Conservation (phyloP, 2,797 vertebrate species). For the Dallia pectoralis region DNA sequence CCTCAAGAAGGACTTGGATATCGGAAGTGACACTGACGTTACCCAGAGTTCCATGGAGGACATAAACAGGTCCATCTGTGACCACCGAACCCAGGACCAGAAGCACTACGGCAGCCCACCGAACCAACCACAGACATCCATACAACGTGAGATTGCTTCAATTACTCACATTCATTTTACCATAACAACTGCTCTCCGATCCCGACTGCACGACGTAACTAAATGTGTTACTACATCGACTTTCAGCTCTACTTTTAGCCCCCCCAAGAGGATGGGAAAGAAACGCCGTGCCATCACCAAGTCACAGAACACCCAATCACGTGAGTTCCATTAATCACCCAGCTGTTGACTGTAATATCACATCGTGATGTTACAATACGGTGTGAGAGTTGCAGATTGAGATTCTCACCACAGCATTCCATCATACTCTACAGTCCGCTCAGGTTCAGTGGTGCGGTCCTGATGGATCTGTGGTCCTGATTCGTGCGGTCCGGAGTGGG, state of each 20-base stretch:
- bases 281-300: conserved; percentile 60
- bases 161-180: background rate
- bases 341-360: too few relatives aligned
- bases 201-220: background rate
- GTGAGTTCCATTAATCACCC: conserved; percentile 44
- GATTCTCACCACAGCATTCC: background rate
- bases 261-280: conserved; percentile 78
- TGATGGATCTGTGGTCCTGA: conserved; percentile 86
- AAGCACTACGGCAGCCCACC: conserved; percentile 63
- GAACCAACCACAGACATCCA: conserved; percentile 53
- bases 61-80: conserved; percentile 69
- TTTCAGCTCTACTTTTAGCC: conserved; percentile 47
- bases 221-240: background rate
- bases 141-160: conserved; percentile 53
- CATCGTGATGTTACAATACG: background rate
- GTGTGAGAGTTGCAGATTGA: background rate
- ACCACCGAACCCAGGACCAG: conserved; percentile 72
- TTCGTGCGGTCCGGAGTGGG: conserved; percentile 84
- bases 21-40: conserved; percentile 78
- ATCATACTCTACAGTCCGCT: conserved; percentile 56
- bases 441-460: conserved; percentile 77
- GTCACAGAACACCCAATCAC: conserved; percentile 72
- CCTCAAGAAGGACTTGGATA: conserved; percentile 72
- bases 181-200: background rate
- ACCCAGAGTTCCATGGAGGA: conserved; percentile 84